Evolutionary conservation across 2,888 invertebrate genomes (phyloP).

Genomic region (Morinoia aosen): DNA sequence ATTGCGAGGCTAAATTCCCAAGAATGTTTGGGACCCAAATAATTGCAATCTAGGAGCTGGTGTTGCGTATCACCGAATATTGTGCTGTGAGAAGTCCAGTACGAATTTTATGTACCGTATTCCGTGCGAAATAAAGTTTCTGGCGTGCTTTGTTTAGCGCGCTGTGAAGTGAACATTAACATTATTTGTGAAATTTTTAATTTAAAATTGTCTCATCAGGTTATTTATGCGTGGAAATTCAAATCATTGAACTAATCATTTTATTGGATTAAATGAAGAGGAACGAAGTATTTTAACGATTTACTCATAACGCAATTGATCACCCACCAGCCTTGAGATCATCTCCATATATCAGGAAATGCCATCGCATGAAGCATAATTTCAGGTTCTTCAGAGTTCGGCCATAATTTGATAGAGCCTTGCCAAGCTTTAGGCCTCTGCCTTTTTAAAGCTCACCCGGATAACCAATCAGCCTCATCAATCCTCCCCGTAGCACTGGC

Average conservation of each 20-base stretch:
- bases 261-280: not conserved
- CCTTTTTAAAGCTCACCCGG: not conserved
- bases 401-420: not conserved
- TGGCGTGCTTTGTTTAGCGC: not conserved
- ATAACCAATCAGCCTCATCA: constrained; percentile 26
- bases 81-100: not conserved
- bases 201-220: too few relatives aligned
- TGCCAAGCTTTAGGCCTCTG: not conserved
- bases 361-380: not conserved
- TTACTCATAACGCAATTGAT: too few relatives aligned
- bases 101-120: not conserved
- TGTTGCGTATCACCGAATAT: not conserved
- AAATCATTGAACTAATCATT: not conserved
- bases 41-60: too few relatives aligned
- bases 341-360: too few relatives aligned
- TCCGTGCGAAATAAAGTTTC: not conserved
- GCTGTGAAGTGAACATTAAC: not conserved
- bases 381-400: not conserved
- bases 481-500: not conserved
- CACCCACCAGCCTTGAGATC: too few relatives aligned
- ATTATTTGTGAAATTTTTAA: too few relatives aligned
- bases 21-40: too few relatives aligned
- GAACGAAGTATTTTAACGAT: too few relatives aligned
- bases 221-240: not conserved
- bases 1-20: too few relatives aligned